A percentile compares a stretch with the other conserved stretches of the same genome.
Conservation (phyloP, 2,888 invertebrate species). For the Tipula helvola region DNA sequence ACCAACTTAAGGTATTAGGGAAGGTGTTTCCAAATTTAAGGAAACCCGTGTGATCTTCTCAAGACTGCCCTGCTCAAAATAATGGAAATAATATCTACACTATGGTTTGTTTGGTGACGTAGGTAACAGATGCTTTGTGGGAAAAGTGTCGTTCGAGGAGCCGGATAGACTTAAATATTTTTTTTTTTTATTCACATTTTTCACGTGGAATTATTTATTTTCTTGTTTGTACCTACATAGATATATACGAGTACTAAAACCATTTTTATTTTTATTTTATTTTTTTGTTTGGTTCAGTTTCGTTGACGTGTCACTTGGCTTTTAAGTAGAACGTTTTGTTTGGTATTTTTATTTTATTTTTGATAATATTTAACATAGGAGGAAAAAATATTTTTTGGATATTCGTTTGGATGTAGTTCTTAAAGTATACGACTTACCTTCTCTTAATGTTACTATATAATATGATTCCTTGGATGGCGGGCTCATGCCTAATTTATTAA, state of each 20-base stretch:
- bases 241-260: neutral
- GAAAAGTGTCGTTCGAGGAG: too few relatives aligned
- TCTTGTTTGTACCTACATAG: neutral
- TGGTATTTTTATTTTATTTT: neutral
- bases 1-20: too few relatives aligned
- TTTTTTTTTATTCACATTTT: neutral
- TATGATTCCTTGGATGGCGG: conserved; percentile 55
- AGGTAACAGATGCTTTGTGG: too few relatives aligned
- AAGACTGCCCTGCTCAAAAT: too few relatives aligned
- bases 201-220: neutral
- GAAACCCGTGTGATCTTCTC: too few relatives aligned
- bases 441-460: conserved; percentile 59
- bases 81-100: too few relatives aligned
- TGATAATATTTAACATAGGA: neutral
- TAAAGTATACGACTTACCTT: conserved; percentile 40
- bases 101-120: too few relatives aligned
- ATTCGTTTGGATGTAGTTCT: neutral
- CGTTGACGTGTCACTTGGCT: neutral
- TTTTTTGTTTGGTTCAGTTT: neutral
- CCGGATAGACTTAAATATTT: neutral
- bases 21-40: too few relatives aligned
- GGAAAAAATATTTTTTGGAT: neutral
- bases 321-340: neutral
- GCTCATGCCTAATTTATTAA: conserved; percentile 57
- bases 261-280: neutral